A percentile compares a stretch with the other conserved stretches of the same genome.
phyloP scores from a whole-genome alignment of 2,888 invertebrate genomes.

The Seira sanloemensis region DNA sequence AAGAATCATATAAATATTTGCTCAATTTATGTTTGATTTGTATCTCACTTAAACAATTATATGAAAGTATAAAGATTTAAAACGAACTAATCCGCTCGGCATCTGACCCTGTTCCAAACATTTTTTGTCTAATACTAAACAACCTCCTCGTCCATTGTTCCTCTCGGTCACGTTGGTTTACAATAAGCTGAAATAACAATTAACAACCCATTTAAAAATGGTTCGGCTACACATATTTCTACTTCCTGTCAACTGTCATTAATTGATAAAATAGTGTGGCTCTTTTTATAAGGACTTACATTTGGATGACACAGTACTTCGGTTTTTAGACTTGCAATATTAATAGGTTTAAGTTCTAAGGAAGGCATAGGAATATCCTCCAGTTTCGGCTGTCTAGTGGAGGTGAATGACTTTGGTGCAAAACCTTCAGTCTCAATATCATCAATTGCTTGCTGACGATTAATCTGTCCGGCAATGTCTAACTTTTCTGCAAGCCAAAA shows the following conservation, averaged over 20 bases:
- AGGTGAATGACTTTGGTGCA: slow-evolving; percentile 68
- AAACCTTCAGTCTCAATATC: slow-evolving; percentile 71
- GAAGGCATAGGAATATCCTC: slow-evolving; percentile 72
- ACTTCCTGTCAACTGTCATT: no score
- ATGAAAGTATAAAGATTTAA: no score
- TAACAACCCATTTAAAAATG: no score
- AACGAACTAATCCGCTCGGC: slow-evolving; percentile 57
- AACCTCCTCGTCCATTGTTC: slow-evolving; percentile 71
- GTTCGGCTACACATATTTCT: no score
- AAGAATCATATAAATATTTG: no score
- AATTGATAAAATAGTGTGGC: not conserved
- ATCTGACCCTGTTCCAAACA: slow-evolving; percentile 55
- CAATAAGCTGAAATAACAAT: slow-evolving; percentile 64
- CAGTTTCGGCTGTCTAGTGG: slow-evolving; percentile 54
- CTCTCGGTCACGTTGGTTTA: slow-evolving; percentile 70
- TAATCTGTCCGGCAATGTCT: slow-evolving; percentile 68
- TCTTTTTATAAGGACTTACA: slow-evolving; percentile 52
- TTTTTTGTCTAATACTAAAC: slow-evolving; percentile 66
- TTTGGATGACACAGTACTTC: slow-evolving; percentile 72
- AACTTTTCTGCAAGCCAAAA: slow-evolving; percentile 65
- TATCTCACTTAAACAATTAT: no score
- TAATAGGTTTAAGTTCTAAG: slow-evolving; percentile 71
- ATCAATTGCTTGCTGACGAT: slow-evolving; percentile 69
- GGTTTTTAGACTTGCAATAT: slow-evolving; percentile 67
- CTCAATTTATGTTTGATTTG: no score